Base-by-base conservation (phyloP, 2,113 vertebrate species). In the Datnioides undecimradiatus region DNA sequence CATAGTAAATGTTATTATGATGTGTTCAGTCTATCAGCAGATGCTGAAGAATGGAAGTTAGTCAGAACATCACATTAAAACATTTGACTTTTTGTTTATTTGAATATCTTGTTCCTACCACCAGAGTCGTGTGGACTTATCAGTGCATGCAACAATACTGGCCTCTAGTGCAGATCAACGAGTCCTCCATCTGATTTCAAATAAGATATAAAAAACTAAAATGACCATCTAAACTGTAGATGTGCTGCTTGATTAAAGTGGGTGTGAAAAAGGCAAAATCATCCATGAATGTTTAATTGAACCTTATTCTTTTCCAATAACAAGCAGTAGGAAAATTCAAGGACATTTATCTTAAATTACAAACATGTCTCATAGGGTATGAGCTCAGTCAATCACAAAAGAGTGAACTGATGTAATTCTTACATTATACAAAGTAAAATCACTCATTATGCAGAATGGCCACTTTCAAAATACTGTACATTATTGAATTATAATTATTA, bases 121-220 rank as follows among this genome's bases (percentile, higher is more conserved):
- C 13, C 13, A 36, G 48, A 58, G 11, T 7, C 14, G 23, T 25
- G 17, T 36, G 13, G 8, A 8, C 59, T 51, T 34, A 14, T 7
- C 27, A 25, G 6, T 34, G 16, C 76, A 38, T 55, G 58, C 48
- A 46, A 48, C 65, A 63, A 45, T 17, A 70, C 57, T 78, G 66
- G 76, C 46, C 46, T 62, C 57, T 36, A 62, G 48, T 55, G 48
- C 64, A 77, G 54, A 59, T 51, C 49, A 54, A 45, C 29, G 21
- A 36, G n/a, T 58, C 51, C 60, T 29, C 48, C 34, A 68, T 23
- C 43, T 33, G 25, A 59, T 19, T 51, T 40, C 12, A 49, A 23
- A 40, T n/a, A n/a, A n/a, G n/a, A n/a, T n/a, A 25, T 14, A 46
- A 1, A 27, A 19, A 16, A 29, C 11, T 17, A 29, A 8, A 11